Evolutionary conservation across 2,888 invertebrate species (phyloP).

Genomic region (Drosophila prostipennis): DNA sequence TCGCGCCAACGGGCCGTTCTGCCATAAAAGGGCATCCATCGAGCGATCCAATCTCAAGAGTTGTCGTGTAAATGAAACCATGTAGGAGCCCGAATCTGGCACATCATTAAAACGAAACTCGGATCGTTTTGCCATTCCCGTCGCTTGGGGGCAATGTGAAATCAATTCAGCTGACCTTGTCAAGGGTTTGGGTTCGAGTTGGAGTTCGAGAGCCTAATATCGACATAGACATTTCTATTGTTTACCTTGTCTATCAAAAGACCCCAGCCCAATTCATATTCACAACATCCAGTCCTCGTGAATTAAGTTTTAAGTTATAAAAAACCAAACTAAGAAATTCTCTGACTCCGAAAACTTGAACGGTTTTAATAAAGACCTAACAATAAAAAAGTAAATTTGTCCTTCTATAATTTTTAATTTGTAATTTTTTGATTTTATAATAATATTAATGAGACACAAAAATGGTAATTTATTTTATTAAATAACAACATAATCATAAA

Average conservation of each 20-base stretch:
- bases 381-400: no score
- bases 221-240: conserved; percentile 39
- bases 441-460: no score
- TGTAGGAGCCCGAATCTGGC: conserved; percentile 50
- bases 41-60: conserved; percentile 35
- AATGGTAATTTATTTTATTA: no score
- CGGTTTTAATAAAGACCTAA: no score
- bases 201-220: conserved; percentile 10
- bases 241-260: conserved; percentile 39
- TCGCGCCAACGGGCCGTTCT: conserved; percentile 70
- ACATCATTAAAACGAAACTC: conserved; percentile 65
- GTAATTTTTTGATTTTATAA: no score
- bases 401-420: no score
- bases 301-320: conserved; percentile 43
- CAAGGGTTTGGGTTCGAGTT: conserved; percentile 31
- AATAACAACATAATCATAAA: no score
- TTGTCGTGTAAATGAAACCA: conserved; percentile 57
- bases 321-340: no score
- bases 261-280: conserved; percentile 22
- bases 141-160: conserved; percentile 41
- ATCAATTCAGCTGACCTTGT: conserved; percentile 67
- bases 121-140: conserved; percentile 36
- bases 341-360: no score
- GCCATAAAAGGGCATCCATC: conserved; percentile 62
- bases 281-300: conserved; percentile 38